Evolutionary conservation across 2,797 vertebrate species (phyloP).

Genomic region (Halcyon leucocephala): DNA sequence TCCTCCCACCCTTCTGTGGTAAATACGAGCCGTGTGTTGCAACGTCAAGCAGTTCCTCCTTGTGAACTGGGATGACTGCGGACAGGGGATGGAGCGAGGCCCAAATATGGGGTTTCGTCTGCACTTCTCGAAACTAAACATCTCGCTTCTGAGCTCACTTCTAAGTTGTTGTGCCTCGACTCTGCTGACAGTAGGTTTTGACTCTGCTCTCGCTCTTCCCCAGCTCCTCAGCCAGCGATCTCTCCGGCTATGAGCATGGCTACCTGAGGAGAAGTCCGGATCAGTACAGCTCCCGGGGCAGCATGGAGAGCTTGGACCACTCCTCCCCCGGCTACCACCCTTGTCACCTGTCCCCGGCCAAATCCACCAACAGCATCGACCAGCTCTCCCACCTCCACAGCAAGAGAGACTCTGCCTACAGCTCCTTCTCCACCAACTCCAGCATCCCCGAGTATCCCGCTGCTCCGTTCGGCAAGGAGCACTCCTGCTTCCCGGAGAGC

Average conservation of each 20-base stretch:
- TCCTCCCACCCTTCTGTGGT: slow-evolving; percentile 50
- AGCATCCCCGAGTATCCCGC: slow-evolving; percentile 90
- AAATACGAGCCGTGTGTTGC: slow-evolving; percentile 73
- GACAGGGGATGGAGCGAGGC: slow-evolving; percentile 59
- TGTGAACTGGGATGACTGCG: slow-evolving; percentile 74
- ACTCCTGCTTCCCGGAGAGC: slow-evolving; percentile 85
- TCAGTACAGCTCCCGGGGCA: slow-evolving; percentile 94
- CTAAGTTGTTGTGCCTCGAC: slow-evolving; percentile 63
- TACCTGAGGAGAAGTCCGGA: slow-evolving; percentile 93
- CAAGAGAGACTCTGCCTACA: slow-evolving; percentile 96
- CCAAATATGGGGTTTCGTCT: slow-evolving; percentile 80
- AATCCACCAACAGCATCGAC: slow-evolving; percentile 94
- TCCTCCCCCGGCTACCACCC: slow-evolving; percentile 84
- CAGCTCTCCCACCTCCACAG: slow-evolving; percentile 89
- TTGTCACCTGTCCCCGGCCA: slow-evolving; percentile 90
- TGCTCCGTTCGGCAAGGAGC: slow-evolving; percentile 81
- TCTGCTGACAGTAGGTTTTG: slow-evolving; percentile 38
- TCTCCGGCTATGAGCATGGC: slow-evolving; percentile 87
- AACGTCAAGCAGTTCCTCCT: slow-evolving; percentile 68
- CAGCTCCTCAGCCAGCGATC: slow-evolving; percentile 91
- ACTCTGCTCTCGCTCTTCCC: slow-evolving; percentile 41
- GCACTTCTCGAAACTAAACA: slow-evolving; percentile 74
- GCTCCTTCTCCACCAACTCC: slow-evolving; percentile 95
- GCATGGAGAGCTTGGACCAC: slow-evolving; percentile 95
- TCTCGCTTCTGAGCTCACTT: slow-evolving; percentile 74